phyloP scores from a whole-genome alignment of 2,797 vertebrate genomes.

The Muscicapa comitata region DNA sequence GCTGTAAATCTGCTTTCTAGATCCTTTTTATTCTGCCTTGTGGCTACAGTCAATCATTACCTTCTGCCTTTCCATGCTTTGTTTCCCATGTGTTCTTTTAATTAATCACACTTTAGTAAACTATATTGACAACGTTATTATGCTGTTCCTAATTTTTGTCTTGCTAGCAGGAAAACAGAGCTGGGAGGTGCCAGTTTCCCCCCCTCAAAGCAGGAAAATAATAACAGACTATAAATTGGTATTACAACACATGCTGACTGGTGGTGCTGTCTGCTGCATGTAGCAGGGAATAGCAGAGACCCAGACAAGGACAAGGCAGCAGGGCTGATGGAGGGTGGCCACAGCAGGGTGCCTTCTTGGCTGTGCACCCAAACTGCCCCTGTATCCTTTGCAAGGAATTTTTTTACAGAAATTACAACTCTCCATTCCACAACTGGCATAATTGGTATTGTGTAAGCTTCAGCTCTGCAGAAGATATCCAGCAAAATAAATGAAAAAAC shows the following conservation, averaged over 20 bases:
- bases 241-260: not conserved
- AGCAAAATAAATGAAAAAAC: not conserved
- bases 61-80: conserved; percentile 24
- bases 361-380: not conserved
- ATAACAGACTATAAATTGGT: not conserved
- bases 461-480: not conserved
- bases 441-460: not conserved
- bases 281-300: not conserved
- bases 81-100: not conserved
- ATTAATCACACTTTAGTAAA: conserved; percentile 9
- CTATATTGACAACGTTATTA: not conserved
- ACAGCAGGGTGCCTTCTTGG: not conserved
- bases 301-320: not conserved
- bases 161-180: not conserved
- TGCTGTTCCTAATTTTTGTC: not conserved
- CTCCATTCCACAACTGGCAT: not conserved
- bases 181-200: not conserved
- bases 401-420: not conserved
- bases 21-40: not conserved
- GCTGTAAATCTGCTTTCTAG: conserved; percentile 22
- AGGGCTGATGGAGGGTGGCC: not conserved
- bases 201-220: not conserved
- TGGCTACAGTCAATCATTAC: conserved; percentile 6
- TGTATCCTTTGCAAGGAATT: not conserved
- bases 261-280: not conserved